phyloP scores from a whole-genome alignment of 1,140 invertebrate genomes.

The Drosophila tropicalis region DNA sequence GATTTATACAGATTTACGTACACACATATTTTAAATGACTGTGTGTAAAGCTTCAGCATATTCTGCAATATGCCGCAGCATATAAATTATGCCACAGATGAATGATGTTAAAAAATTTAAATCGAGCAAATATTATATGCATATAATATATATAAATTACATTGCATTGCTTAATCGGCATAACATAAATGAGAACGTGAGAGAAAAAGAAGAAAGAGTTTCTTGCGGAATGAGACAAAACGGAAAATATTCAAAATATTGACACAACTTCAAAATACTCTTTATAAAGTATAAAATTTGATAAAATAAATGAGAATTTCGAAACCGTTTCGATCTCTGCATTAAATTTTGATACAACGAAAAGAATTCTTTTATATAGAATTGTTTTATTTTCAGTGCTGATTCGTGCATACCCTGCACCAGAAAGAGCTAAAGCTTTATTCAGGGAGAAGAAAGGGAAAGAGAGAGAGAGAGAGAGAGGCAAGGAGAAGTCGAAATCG shows the following conservation, averaged over 20 bases:
- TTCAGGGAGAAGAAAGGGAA: too few relatives aligned
- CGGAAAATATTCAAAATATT: too few relatives aligned
- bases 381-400: too few relatives aligned
- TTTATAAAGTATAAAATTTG: too few relatives aligned
- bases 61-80: constrained; percentile 25
- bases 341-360: not conserved
- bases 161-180: constrained; percentile 39
- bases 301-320: too few relatives aligned
- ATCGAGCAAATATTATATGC: constrained; percentile 25
- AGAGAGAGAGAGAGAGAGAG: too few relatives aligned
- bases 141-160: constrained; percentile 42
- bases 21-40: not conserved
- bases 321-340: not conserved
- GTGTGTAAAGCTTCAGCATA: constrained; percentile 22
- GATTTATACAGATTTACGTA: constrained; percentile 1
- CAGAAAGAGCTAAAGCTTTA: too few relatives aligned
- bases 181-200: constrained; percentile 7
- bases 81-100: constrained; percentile 46
- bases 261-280: too few relatives aligned
- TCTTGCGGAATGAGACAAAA: not conserved
- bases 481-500: not conserved
- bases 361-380: constrained; percentile 3
- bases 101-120: constrained; percentile 18
- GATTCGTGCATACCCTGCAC: too few relatives aligned
- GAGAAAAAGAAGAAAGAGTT: constrained; percentile 1